phyloP scores from a whole-genome alignment of 2,113 vertebrate species.

The Nycticryphes semicollaris region DNA sequence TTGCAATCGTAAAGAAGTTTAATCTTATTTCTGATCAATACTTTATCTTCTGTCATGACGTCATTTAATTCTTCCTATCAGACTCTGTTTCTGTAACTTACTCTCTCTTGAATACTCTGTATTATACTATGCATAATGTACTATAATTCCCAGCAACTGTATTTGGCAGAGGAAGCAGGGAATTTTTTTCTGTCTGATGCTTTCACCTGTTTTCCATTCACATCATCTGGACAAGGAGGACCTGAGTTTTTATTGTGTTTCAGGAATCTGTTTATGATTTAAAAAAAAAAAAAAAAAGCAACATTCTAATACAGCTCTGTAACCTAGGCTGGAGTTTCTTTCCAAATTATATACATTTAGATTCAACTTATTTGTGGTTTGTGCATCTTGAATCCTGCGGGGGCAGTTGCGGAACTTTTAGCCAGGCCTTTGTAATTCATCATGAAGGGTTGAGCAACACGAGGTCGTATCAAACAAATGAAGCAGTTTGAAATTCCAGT shows the following conservation, averaged over 20 bases:
- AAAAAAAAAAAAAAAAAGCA: not conserved
- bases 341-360: not conserved
- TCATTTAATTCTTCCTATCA: not conserved
- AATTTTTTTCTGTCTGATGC: not conserved
- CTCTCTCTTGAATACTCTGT: not conserved
- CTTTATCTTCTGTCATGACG: not conserved
- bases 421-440: not conserved
- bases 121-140: not conserved
- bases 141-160: not conserved
- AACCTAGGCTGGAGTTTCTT: not conserved
- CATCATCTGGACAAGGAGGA: not conserved
- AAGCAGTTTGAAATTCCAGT: not conserved
- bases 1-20: not conserved
- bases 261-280: not conserved
- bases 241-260: not conserved
- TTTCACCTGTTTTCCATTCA: not conserved
- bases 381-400: not conserved
- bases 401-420: not conserved
- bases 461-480: not conserved
- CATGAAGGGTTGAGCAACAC: not conserved
- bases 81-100: not conserved
- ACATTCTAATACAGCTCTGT: not conserved
- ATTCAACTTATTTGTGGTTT: not conserved
- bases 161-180: not conserved
- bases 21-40: slow-evolving; percentile 11